Conservation (phyloP, 2,113 vertebrate species). For the Orientallactaga bullata region DNA sequence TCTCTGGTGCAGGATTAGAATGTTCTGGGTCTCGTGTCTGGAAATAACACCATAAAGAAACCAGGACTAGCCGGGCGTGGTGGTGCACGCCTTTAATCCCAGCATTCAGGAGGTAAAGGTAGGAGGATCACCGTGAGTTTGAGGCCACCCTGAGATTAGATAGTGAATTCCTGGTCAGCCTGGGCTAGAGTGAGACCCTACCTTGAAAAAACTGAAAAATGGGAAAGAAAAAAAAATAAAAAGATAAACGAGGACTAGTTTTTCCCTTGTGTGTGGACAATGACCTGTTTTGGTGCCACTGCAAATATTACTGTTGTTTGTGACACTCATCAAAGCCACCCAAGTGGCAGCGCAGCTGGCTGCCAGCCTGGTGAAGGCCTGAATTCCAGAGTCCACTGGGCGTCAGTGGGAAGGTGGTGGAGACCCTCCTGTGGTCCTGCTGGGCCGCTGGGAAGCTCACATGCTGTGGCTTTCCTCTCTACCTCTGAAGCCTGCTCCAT, state of each 20-base stretch:
- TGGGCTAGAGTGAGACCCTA: no score
- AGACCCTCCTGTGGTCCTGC: neutral
- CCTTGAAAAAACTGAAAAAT: no score
- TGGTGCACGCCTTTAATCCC: no score
- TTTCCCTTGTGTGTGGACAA: rapidly evolving
- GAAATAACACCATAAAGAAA: rapidly evolving
- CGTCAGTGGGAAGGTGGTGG: rapidly evolving
- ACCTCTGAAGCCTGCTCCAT: rapidly evolving
- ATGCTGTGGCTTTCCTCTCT: rapidly evolving
- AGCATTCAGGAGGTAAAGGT: no score
- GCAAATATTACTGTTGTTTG: rapidly evolving
- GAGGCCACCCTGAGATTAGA: no score
- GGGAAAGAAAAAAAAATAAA: no score
- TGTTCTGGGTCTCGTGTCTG: neutral
- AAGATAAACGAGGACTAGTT: no score
- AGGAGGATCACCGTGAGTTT: no score
- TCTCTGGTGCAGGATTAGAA: rapidly evolving
- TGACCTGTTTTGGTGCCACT: rapidly evolving
- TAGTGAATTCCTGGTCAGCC: no score
- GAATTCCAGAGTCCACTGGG: neutral
- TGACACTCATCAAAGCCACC: rapidly evolving
- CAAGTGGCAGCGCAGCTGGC: rapidly evolving
- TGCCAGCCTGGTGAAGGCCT: rapidly evolving
- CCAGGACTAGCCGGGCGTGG: no score
- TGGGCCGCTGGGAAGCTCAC: rapidly evolving